Conservation (phyloP, 2,888 invertebrate species). For the Rhorus exstirpatorius region DNA sequence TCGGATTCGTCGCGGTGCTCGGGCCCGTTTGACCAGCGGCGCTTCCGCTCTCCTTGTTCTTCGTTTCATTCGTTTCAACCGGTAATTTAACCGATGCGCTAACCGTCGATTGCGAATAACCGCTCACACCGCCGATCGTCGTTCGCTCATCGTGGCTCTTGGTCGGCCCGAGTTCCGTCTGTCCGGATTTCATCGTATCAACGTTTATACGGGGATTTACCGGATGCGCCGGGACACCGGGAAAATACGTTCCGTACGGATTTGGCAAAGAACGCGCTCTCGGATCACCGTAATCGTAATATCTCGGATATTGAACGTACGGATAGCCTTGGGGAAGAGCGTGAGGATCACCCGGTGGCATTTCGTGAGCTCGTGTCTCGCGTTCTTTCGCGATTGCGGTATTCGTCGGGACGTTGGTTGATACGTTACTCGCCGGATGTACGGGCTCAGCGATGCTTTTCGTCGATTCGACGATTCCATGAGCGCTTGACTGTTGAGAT, state of each 20-base stretch:
- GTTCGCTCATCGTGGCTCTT: conserved; percentile 69
- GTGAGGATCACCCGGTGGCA: conserved; percentile 63
- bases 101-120: conserved; percentile 76
- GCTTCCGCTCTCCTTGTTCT: conserved; percentile 73
- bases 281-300: conserved; percentile 83
- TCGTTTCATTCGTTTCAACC: conserved; percentile 70
- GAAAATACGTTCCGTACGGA: conserved; percentile 83
- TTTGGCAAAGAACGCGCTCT: conserved; percentile 80
- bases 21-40: no score
- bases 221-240: conserved; percentile 79
- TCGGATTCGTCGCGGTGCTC: conserved; percentile 71
- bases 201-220: conserved; percentile 74
- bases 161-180: conserved; percentile 62
- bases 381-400: conserved; percentile 63
- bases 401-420: conserved; percentile 68
- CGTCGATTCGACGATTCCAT: conserved; percentile 54
- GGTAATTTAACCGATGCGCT: conserved; percentile 73
- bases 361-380: conserved; percentile 54
- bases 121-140: conserved; percentile 71
- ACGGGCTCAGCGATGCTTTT: conserved; percentile 57
- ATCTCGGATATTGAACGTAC: conserved; percentile 84
- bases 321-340: conserved; percentile 82
- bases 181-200: conserved; percentile 73
- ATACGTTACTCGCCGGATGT: conserved; percentile 16
- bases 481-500: conserved; percentile 59